Evolutionary conservation across 1,140 invertebrate genomes (phyloP).

Genomic region (Orchesella cincta): DNA sequence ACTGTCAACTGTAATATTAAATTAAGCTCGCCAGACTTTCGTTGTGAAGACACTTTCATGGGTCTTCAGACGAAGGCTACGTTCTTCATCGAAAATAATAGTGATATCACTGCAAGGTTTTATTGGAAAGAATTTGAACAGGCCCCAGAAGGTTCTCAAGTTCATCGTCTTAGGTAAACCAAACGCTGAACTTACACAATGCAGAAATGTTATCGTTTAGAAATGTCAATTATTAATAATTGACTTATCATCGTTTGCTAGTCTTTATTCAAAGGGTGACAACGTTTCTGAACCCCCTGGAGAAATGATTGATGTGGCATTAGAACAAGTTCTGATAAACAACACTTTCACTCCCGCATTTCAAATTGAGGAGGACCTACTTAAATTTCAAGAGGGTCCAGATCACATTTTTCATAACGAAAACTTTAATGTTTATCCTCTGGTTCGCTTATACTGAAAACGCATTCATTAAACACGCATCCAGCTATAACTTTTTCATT

Average conservation of each 20-base stretch:
- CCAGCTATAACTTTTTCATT: not conserved
- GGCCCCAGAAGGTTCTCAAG: too few relatives aligned
- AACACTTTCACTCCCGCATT: too few relatives aligned
- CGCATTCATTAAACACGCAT: not conserved
- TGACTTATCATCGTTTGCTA: too few relatives aligned
- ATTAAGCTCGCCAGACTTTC: constrained; percentile 52
- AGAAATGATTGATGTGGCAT: too few relatives aligned
- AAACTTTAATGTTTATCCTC: not conserved
- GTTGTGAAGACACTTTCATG: constrained; percentile 58
- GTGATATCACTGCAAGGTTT: constrained; percentile 55
- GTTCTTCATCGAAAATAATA: constrained; percentile 58
- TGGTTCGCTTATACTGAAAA: not conserved
- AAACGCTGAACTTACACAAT: too few relatives aligned
- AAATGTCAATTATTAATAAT: too few relatives aligned
- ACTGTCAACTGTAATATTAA: constrained; percentile 52
- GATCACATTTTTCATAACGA: not conserved
- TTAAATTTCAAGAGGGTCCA: constrained; percentile 34
- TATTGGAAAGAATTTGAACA: constrained; percentile 52
- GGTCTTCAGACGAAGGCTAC: constrained; percentile 54
- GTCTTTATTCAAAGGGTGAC: too few relatives aligned
- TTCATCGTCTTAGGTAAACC: too few relatives aligned
- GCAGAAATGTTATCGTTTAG: too few relatives aligned
- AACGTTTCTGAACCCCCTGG: too few relatives aligned
- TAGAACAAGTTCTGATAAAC: too few relatives aligned
- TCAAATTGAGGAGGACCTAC: not conserved